These are phyloP conservation scores for Aphis gossypii DNA, from an alignment of 1,140 invertebrate species.

Conservation along the genomic window DNA sequence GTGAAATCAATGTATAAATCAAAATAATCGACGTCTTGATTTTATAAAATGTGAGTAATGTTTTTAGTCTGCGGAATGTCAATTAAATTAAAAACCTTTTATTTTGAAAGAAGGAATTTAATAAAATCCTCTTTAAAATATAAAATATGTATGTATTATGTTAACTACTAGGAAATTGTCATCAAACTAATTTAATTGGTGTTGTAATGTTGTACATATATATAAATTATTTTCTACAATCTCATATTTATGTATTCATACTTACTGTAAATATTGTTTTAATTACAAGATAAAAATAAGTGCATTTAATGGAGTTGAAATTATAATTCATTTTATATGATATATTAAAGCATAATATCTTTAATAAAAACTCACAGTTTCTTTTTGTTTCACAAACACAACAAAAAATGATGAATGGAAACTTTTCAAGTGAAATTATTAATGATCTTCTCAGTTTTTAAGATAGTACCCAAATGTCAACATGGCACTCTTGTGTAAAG, in stretches of 20 bases:
- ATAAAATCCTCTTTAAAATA: neutral
- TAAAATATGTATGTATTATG: too few species aligned
- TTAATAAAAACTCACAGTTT: constrained; percentile 19
- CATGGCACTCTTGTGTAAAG: constrained; percentile 19
- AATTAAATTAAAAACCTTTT: neutral
- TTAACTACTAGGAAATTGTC: neutral
- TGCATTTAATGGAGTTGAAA: constrained; percentile 6
- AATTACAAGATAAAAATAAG: constrained; percentile 20
- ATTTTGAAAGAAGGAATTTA: neutral
- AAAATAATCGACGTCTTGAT: neutral
- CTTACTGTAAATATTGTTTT: constrained; percentile 24
- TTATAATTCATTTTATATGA: constrained; percentile 25
- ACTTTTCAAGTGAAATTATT: constrained; percentile 49
- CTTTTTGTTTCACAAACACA: constrained; percentile 27
- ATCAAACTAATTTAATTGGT: neutral
- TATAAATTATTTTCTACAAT: neutral
- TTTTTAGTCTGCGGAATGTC: neutral
- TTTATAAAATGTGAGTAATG: neutral
- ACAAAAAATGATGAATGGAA: constrained; percentile 52
- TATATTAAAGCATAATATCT: neutral
- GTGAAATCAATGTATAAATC: too few species aligned
- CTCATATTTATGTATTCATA: neutral
- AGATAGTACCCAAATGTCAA: constrained; percentile 48
- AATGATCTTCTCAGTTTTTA: constrained; percentile 36
- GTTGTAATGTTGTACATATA: neutral